phyloP scores from a whole-genome alignment of 2,113 vertebrate species.

The Steatornis caripensis region DNA sequence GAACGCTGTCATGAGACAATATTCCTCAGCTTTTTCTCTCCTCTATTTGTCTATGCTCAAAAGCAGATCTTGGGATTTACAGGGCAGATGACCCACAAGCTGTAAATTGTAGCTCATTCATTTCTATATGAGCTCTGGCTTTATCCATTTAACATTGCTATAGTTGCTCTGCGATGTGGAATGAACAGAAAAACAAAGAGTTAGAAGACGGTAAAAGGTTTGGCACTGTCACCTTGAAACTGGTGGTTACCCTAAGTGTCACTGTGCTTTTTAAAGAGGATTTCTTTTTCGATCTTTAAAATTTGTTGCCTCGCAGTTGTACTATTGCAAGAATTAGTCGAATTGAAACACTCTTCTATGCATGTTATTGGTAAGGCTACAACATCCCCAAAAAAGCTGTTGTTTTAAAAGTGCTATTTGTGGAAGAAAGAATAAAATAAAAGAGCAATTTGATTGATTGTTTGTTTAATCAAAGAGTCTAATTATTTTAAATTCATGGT shows the following conservation, averaged over 20 bases:
- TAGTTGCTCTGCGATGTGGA: neutral
- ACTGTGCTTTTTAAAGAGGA: neutral
- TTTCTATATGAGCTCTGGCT: neutral
- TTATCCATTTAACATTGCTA: neutral
- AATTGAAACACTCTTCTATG: neutral
- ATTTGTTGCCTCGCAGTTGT: neutral
- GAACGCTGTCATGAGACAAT: neutral
- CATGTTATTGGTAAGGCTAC: neutral
- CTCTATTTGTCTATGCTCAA: neutral
- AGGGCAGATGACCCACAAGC: neutral
- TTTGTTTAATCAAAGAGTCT: conserved; percentile 41
- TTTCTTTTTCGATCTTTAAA: neutral
- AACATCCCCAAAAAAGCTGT: neutral
- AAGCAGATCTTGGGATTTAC: neutral
- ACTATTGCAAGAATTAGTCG: neutral
- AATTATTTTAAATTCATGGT: conserved; percentile 57
- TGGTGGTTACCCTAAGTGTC: neutral
- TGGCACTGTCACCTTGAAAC: neutral
- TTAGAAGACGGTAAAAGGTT: conserved; percentile 2
- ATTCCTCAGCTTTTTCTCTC: neutral
- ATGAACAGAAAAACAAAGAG: conserved; percentile 10
- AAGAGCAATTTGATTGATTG: conserved; percentile 53
- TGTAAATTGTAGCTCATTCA: neutral
- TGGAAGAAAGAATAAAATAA: neutral
- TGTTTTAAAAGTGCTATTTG: neutral